These are phyloP conservation scores for Bombycilla garrulus DNA, from an alignment of 2,113 vertebrate species.

Conservation along the genomic window DNA sequence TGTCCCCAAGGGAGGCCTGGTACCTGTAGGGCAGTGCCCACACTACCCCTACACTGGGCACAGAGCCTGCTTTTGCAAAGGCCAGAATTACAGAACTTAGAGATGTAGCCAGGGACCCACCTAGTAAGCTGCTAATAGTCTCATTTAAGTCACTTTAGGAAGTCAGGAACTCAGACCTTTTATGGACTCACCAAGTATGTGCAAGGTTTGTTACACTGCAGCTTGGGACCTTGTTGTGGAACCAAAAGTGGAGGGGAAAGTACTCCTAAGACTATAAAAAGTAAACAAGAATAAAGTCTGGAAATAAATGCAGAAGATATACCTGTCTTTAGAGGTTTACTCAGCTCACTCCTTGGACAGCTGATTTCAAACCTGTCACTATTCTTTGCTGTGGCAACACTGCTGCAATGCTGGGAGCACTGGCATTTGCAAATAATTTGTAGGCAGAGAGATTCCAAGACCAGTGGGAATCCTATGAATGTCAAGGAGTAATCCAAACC, in stretches of 20 bases:
- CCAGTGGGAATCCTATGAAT: not conserved
- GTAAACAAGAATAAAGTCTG: not conserved
- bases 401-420: not conserved
- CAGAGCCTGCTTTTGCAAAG: not conserved
- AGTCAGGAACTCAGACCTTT: not conserved
- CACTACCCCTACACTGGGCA: not conserved
- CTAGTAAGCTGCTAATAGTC: not conserved
- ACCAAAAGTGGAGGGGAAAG: not conserved
- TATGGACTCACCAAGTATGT: not conserved
- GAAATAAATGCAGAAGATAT: not conserved
- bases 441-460: not conserved
- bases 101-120: not conserved
- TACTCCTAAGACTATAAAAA: not conserved
- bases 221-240: not conserved
- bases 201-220: not conserved
- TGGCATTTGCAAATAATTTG: not conserved
- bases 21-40: fast-evolving
- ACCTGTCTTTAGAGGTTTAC: not conserved
- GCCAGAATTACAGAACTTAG: not conserved
- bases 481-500: not conserved
- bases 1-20: not conserved
- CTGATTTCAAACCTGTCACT: not conserved
- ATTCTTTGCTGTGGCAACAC: not conserved
- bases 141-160: not conserved
- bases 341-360: not conserved